Base-by-base conservation (phyloP, 2,797 vertebrate genomes). In the Gouania willdenowi region DNA sequence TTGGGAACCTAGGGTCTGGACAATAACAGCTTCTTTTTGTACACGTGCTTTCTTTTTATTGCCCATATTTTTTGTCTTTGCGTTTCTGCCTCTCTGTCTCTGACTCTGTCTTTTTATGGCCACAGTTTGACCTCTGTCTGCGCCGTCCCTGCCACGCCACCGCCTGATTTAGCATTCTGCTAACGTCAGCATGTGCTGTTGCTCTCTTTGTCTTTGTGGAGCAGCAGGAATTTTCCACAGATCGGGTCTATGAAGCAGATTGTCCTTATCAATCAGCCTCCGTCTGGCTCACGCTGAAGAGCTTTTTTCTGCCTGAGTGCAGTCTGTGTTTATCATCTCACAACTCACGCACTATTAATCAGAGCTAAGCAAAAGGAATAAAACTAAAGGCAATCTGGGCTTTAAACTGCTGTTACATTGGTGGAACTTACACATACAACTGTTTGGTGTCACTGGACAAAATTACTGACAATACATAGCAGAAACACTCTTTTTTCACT, bases 61-160 rank as follows among this genome's bases (percentile, higher is more conserved):
- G 15, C 8, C 33, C 28, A 29, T 21, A 14, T 25, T 48, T 41
- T 40, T 6, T 17, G 3, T 11, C 25, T 4, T 26, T 8, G 12
- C 8, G 5, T 6, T 13, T 5, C 16, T 5, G 20, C 14, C 6
- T 9, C 8, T 8, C 3, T 20, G 4, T 4, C 6, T 48, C 31
- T 50, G 7, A 17, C 22, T 46, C 17, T 29, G 19, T 36, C 30
- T 29, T 19, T 63, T 66, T 57, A 57, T 37, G 44, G 40, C 41
- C 26, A 23, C 48, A 43, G 49, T 64, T 66, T 73, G 57, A 77
- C 63, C 74, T 61, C 69, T 14, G 19, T 61, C 69, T 14, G 19
- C n/a, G 19, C 61, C 42, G 5, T 46, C 13, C 13, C 4, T 40
- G 28, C 53, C 37, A 22, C 51, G 40, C 31, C 26, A 45, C 19